These are phyloP conservation scores for Sarcophilus harrisii DNA, from an alignment of 2,797 vertebrate species.

Conservation along the genomic window DNA sequence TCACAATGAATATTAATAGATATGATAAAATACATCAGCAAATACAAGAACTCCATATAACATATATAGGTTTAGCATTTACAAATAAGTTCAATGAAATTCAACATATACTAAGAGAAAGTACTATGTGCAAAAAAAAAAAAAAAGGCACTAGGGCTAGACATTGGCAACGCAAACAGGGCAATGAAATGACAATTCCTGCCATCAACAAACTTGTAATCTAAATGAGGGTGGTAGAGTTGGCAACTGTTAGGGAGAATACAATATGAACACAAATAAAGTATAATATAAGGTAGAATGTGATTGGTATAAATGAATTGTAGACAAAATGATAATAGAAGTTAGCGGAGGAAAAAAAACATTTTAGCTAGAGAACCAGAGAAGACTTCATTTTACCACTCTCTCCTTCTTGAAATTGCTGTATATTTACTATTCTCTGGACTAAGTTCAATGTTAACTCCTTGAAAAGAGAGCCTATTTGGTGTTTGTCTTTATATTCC, in stretches of 20 bases:
- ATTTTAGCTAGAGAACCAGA: not conserved
- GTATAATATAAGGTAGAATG: not conserved
- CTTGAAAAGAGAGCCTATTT: not conserved
- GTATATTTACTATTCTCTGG: not conserved
- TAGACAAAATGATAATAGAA: not conserved
- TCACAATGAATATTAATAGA: conserved; percentile 68
- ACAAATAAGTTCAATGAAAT: conserved; percentile 53
- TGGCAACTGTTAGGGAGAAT: not conserved
- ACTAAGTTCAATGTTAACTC: not conserved
- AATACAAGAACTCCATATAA: conserved; percentile 43
- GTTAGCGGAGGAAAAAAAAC: not conserved
- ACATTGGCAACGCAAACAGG: not conserved
- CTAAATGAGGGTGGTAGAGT: not conserved
- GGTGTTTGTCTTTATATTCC: not conserved
- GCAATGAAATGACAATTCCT: not conserved
- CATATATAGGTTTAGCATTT: conserved; percentile 57
- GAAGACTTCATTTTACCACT: not conserved
- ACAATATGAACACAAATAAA: not conserved
- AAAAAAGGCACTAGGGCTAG: no score
- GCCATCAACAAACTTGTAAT: not conserved
- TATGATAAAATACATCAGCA: conserved; percentile 61
- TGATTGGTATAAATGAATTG: not conserved
- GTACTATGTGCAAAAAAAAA: not conserved
- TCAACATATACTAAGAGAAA: not conserved
- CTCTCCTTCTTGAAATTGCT: not conserved